phyloP scores from a whole-genome alignment of 2,113 vertebrate genomes.

The Acrocephalus arundinaceus region DNA sequence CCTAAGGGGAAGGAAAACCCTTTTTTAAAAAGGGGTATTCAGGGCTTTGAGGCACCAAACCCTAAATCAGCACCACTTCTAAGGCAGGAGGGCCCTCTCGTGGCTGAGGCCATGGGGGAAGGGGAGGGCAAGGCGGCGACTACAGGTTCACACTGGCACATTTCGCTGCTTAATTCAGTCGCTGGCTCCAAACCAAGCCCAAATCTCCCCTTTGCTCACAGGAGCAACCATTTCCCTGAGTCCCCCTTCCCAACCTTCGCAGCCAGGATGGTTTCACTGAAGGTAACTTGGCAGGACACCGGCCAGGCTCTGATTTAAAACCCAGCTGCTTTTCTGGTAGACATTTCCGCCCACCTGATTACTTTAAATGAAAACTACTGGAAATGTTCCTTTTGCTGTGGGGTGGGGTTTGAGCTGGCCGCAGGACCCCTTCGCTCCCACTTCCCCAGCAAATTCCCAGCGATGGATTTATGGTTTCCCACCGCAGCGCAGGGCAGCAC shows the following conservation, averaged over 20 bases:
- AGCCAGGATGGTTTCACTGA: neutral
- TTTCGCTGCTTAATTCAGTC: neutral
- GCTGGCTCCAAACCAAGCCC: neutral
- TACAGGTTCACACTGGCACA: accelerated
- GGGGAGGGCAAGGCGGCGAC: accelerated
- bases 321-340: neutral
- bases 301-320: neutral
- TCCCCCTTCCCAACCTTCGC: accelerated
- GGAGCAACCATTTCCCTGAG: accelerated
- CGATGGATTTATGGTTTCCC: neutral
- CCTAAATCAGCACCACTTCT: accelerated
- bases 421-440: neutral
- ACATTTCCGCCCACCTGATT: neutral
- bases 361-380: neutral
- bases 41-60: accelerated
- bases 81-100: slow-evolving; percentile 11
- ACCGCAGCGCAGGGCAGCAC: neutral
- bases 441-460: neutral
- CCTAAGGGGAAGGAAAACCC: neutral
- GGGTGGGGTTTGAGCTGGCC: neutral
- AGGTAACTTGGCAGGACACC: accelerated
- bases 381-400: neutral
- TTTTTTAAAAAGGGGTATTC: accelerated
- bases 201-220: neutral
- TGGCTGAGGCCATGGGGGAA: accelerated